A percentile compares a stretch with the other conserved stretches of the same genome.
These are phyloP conservation scores for Passerina amoena DNA, from an alignment of 2,113 vertebrate genomes.

Conservation along the genomic window DNA sequence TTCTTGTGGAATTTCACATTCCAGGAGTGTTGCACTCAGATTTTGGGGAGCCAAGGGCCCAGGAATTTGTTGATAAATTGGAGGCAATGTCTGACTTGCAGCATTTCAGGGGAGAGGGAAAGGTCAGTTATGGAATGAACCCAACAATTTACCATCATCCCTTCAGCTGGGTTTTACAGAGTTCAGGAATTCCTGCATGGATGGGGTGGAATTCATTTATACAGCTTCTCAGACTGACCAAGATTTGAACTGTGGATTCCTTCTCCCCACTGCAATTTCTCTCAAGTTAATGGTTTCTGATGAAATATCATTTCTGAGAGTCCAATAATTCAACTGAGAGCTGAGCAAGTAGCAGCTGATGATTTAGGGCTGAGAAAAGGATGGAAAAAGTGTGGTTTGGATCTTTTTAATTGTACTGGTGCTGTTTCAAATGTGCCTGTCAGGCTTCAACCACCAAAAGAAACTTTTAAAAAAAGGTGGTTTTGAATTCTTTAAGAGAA, in stretches of 20 bases:
- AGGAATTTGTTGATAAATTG: slow-evolving; percentile 4
- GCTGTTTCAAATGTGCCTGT: background rate
- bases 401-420: background rate
- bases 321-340: background rate
- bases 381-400: background rate
- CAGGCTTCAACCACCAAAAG: background rate
- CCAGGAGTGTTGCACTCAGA: background rate
- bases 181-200: background rate
- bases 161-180: background rate
- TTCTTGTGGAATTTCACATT: background rate
- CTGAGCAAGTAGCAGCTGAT: background rate
- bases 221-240: slow-evolving; percentile 15
- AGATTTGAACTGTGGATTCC: slow-evolving; percentile 11
- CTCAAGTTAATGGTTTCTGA: background rate
- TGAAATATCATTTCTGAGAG: background rate
- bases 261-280: background rate
- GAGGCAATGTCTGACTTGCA: background rate
- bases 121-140: background rate
- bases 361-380: background rate
- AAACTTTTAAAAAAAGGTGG: background rate
- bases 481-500: background rate
- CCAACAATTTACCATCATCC: background rate
- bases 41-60: background rate
- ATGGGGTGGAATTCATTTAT: background rate
- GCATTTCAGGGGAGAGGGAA: background rate